These are phyloP conservation scores for Pseudomyrmex gracilis DNA, from an alignment of 1,140 invertebrate genomes.

Conservation along the genomic window DNA sequence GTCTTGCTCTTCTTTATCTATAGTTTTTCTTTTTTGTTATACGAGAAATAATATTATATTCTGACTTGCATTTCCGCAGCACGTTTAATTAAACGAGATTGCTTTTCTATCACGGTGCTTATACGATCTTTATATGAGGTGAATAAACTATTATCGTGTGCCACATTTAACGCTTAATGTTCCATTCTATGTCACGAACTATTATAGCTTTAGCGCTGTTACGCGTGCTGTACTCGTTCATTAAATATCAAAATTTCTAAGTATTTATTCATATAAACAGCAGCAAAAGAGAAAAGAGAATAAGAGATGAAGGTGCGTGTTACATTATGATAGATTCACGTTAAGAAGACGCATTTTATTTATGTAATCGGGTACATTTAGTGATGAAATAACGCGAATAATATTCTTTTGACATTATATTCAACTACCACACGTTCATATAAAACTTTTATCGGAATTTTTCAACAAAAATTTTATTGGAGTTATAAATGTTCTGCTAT, in stretches of 20 bases:
- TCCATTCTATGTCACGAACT: neutral
- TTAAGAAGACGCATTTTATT: neutral
- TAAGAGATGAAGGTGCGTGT: too few relatives aligned
- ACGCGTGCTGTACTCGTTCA: neutral
- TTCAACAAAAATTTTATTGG: constrained; percentile 27
- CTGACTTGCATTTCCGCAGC: neutral
- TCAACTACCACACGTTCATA: neutral
- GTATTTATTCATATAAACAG: neutral
- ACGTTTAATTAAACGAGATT: constrained; percentile 16
- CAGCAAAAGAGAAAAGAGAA: neutral
- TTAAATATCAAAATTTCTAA: neutral
- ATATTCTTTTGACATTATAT: neutral
- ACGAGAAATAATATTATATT: neutral
- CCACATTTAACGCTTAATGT: neutral
- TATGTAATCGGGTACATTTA: neutral
- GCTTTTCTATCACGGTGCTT: neutral
- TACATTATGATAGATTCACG: constrained; percentile 13
- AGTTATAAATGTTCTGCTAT: constrained; percentile 23
- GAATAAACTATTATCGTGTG: constrained; percentile 25
- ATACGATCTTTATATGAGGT: neutral
- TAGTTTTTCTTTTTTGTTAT: neutral
- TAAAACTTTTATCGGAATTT: constrained; percentile 29
- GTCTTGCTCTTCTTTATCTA: neutral
- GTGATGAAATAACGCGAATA: constrained; percentile 14
- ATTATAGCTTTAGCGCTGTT: constrained; percentile 7